Base-by-base conservation (phyloP, 2,113 vertebrate species). In the Edolisoma coerulescens region DNA sequence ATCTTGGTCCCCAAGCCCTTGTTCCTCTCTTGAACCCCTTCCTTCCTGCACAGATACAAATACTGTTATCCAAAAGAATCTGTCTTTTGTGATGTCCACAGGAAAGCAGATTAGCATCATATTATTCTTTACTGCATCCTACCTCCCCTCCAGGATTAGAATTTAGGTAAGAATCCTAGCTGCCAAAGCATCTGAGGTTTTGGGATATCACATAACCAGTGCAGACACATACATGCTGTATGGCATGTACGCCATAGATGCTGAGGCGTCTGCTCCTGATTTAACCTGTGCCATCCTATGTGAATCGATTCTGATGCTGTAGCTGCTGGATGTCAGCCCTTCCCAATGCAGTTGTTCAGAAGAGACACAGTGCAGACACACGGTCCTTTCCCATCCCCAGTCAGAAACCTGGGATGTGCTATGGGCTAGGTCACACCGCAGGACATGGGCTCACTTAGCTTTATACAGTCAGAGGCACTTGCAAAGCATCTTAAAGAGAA, bases 381-480 rank as follows among this genome's bases (percentile, higher is more conserved):
- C 0, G 0, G 22, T 21, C 41, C 49, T 77, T n/a, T 67, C 57
- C 54, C 50, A 42, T 7, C 49, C 27, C 27, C 0, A 0, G 6
- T 42, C 14, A 74, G 56, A 50, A 89, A 30, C 15, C 28, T n/a
- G 80, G 24, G 54, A 32, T 7, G 10, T 45, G 16, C 24, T 16
- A 3, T 1, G 47, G 33, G 27, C 41, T 68, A 28, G 11, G 19
- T 44, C 33, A 27, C 59, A 53, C 45, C 21, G 15, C 33, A 5
- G 21, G 32, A 35, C 63, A 41, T 7, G 23, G 24, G 39, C 30
- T 81, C 49, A 8, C 57, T 35, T 3, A 7, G 28, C 28, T 83
- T 68, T 52, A 5, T 10, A 2, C 2, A 7, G 57, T 52, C 75
- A 90, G 53, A 64, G 68, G 54, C 60, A 59, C 88, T 19, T 67